Conservation (phyloP, 2,113 vertebrate species). For the Andinoacara biseriatus region DNA sequence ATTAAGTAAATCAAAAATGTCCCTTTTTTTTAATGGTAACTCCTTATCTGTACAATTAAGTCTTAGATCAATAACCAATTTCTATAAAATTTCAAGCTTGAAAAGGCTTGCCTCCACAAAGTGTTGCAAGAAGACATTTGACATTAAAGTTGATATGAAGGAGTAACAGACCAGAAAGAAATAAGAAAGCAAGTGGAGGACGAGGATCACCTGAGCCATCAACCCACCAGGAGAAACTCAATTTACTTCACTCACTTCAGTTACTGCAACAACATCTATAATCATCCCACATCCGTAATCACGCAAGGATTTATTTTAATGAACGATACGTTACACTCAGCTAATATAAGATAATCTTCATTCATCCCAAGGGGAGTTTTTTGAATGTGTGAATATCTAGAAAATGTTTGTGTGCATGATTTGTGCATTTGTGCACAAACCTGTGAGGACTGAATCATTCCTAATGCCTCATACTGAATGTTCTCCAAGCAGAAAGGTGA, state of each 20-base stretch:
- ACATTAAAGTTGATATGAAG: neutral
- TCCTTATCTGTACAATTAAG: neutral
- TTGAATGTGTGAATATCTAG: neutral
- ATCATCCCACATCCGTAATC: neutral
- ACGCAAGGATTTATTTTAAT: neutral
- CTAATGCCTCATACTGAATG: neutral
- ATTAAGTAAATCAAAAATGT: slow-evolving; percentile 26
- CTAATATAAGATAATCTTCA: neutral
- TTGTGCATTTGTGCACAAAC: neutral
- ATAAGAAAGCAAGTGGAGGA: neutral
- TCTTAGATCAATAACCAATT: neutral
- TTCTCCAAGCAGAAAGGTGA: neutral
- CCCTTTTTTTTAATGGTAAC: slow-evolving; percentile 8
- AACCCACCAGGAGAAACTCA: neutral
- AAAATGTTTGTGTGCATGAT: neutral
- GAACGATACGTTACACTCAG: neutral
- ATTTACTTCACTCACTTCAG: neutral
- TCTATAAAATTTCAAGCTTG: neutral
- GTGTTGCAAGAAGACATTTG: neutral
- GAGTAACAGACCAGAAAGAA: neutral
- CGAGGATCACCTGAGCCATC: neutral
- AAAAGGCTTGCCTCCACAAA: neutral
- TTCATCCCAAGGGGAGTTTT: neutral
- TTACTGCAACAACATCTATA: neutral
- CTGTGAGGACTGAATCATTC: neutral